Conservation (phyloP, 2,113 vertebrate species). For the Numenius arquata region DNA sequence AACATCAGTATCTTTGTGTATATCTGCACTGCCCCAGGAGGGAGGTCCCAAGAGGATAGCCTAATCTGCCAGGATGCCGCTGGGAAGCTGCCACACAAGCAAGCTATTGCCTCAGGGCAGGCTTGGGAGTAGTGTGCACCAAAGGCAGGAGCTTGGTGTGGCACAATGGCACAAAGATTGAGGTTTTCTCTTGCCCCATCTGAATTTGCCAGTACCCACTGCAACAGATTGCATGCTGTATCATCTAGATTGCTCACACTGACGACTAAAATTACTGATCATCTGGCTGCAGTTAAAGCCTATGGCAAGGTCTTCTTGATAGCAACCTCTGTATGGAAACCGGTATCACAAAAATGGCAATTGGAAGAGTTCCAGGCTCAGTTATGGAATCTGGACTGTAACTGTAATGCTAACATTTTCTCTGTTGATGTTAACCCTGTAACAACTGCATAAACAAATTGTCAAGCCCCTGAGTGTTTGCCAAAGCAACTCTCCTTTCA, state of each 20-base stretch:
- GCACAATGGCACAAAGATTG: neutral
- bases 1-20: neutral
- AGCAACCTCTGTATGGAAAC: neutral
- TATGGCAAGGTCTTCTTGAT: neutral
- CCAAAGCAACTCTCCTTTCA: neutral
- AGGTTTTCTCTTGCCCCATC: neutral
- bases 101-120: neutral
- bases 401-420: neutral
- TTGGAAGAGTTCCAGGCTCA: neutral
- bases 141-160: neutral
- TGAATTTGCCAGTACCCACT: neutral
- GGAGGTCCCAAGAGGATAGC: neutral
- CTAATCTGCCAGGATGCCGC: neutral
- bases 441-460: neutral
- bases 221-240: fast-evolving
- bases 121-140: neutral
- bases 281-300: neutral
- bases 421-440: neutral
- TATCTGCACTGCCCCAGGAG: neutral
- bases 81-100: neutral
- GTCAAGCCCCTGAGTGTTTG: neutral
- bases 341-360: neutral
- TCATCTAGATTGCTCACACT: neutral
- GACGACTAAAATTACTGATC: neutral
- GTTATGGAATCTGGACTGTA: neutral